phyloP scores from a whole-genome alignment of 2,888 invertebrate genomes.

The Euzophera pinguis region DNA sequence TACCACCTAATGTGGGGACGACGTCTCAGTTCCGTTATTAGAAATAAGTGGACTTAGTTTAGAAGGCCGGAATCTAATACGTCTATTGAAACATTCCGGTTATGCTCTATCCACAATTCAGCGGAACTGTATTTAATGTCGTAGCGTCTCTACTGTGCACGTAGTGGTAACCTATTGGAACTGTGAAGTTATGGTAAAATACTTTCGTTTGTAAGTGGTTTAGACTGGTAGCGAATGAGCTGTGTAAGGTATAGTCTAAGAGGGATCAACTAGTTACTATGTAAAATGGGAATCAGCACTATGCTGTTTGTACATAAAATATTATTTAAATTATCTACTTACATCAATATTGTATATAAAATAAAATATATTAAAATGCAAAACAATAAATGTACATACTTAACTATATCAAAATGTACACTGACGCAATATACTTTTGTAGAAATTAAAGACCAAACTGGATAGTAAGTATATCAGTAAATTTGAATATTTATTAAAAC shows the following conservation, averaged over 20 bases:
- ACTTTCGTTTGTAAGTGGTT: constrained; percentile 30
- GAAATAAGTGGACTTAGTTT: constrained; percentile 84
- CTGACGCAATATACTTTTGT: constrained; percentile 23
- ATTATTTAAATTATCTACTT: constrained; percentile 34
- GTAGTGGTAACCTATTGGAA: constrained; percentile 31
- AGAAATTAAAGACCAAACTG: constrained; percentile 27
- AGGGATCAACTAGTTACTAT: constrained; percentile 76
- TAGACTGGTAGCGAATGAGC: constrained; percentile 53
- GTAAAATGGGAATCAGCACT: constrained; percentile 48
- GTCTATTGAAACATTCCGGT: constrained; percentile 5
- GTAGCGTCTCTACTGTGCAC: constrained; percentile 59
- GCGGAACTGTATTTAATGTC: constrained; percentile 38
- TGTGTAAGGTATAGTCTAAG: constrained; percentile 69
- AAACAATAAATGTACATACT: constrained; percentile 24
- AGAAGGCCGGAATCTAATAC: constrained; percentile 15
- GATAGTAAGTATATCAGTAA: constrained; percentile 26
- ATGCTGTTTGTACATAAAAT: constrained; percentile 46
- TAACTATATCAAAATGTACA: constrained; percentile 19
- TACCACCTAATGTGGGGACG: constrained; percentile 96
- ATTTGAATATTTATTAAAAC: constrained; percentile 27
- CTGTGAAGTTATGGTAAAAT: constrained; percentile 20
- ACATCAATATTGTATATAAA: constrained; percentile 32
- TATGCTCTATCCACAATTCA: constrained; percentile 27
- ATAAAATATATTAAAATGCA: constrained; percentile 24
- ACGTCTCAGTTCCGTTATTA: constrained; percentile 87